Conservation (phyloP, 2,888 invertebrate genomes). For the Itoplectis maculator region DNA sequence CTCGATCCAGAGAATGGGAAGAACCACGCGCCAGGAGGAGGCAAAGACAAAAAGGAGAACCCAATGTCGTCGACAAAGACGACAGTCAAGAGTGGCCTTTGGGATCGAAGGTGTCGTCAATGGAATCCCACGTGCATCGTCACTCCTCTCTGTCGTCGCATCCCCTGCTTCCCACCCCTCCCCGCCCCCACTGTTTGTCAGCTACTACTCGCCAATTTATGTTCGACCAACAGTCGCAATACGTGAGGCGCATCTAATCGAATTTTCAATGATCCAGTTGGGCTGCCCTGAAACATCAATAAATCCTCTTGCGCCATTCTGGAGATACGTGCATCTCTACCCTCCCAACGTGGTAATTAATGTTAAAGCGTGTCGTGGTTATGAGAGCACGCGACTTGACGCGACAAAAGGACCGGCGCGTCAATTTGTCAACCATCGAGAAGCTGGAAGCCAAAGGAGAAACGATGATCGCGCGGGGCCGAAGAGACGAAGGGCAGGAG, state of each 20-base stretch:
- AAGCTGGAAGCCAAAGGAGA: slow-evolving; percentile 38
- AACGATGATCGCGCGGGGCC: slow-evolving; percentile 24
- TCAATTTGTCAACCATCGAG: slow-evolving; percentile 38
- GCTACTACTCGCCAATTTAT: slow-evolving; percentile 16
- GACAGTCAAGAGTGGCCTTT: neutral
- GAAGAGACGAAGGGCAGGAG: slow-evolving; percentile 4
- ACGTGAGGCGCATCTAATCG: slow-evolving; percentile 23
- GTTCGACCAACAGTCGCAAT: slow-evolving; percentile 32
- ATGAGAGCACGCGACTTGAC: neutral
- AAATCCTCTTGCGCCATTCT: neutral
- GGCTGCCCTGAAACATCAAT: slow-evolving; percentile 1
- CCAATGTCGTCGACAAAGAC: neutral
- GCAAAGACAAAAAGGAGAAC: neutral
- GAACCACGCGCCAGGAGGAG: neutral
- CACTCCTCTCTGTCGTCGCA: neutral
- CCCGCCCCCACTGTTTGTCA: neutral
- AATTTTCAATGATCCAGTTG: slow-evolving; percentile 31
- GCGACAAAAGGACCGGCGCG: slow-evolving; percentile 6
- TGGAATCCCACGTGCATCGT: slow-evolving; percentile 29
- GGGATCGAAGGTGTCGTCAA: neutral
- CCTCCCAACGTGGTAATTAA: neutral
- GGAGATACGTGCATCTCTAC: neutral
- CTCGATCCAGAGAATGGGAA: neutral
- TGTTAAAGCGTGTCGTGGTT: neutral
- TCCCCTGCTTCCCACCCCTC: neutral